Evolutionary conservation across 92 coral and sea anemone species (phyloP).

Genomic region (Nematostella vectensis): DNA sequence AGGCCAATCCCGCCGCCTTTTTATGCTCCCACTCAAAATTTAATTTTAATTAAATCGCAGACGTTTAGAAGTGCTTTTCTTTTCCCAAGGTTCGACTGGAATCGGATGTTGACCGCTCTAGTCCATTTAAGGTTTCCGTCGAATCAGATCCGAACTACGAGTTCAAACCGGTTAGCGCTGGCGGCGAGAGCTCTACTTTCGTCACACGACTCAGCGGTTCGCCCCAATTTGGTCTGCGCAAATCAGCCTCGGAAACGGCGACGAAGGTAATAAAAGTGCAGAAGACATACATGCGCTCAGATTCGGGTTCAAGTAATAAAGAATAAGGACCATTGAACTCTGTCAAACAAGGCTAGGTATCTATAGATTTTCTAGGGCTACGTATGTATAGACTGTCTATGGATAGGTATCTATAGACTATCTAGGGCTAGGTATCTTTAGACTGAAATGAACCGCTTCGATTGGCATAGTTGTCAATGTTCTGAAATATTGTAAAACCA

Average conservation of each 20-base stretch:
- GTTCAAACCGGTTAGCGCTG: slow-evolving; percentile 24
- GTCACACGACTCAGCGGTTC: neutral
- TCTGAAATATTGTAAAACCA: no score
- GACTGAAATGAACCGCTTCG: no score
- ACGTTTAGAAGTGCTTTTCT: neutral
- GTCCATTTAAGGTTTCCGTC: slow-evolving; percentile 18
- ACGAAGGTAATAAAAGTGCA: slow-evolving; percentile 15
- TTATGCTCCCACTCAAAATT: no score
- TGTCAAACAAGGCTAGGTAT: no score
- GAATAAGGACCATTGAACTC: no score
- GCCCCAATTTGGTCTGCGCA: neutral
- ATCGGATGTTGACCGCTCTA: no score
- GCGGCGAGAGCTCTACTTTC: neutral
- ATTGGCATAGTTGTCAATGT: no score
- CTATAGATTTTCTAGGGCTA: no score
- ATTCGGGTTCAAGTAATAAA: neutral
- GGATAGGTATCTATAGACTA: no score
- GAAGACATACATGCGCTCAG: slow-evolving; percentile 10
- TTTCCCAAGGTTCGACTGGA: neutral
- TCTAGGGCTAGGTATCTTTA: no score
- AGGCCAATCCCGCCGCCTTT: no score
- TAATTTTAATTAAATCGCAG: neutral
- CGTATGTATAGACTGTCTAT: no score
- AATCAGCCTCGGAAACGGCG: slow-evolving; percentile 27
- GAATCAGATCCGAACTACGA: slow-evolving; percentile 8